phyloP scores from a whole-genome alignment of 2,113 vertebrate genomes.

The Natator depressus region DNA sequence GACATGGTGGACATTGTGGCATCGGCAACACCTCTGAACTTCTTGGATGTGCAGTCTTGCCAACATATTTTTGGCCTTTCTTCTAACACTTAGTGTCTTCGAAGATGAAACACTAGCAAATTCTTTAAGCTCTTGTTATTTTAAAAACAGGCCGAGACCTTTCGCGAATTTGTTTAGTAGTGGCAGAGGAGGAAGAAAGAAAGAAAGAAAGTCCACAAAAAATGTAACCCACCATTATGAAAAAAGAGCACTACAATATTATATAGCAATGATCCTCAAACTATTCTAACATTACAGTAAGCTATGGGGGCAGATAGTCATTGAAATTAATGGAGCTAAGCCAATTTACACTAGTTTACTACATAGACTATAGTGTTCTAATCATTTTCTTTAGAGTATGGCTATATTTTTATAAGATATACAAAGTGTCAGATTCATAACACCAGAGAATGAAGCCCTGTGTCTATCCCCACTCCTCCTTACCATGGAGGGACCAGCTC shows the following conservation, averaged over 20 bases:
- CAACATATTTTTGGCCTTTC: constrained; percentile 71
- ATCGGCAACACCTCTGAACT: constrained; percentile 77
- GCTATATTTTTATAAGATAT: neutral
- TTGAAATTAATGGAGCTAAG: neutral
- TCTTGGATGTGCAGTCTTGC: constrained; percentile 48
- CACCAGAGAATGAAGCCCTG: too few species aligned
- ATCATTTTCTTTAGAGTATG: neutral
- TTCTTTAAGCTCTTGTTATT: constrained; percentile 81
- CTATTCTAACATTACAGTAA: neutral
- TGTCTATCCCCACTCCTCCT: too few species aligned
- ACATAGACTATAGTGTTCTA: neutral
- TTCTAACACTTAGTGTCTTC: constrained; percentile 65
- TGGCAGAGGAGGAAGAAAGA: constrained; percentile 78
- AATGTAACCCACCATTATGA: constrained; percentile 34
- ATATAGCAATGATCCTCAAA: constrained; percentile 20
- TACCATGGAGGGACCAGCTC: too few species aligned
- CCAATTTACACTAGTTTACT: neutral
- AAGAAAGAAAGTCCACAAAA: too few species aligned
- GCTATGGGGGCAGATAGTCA: neutral
- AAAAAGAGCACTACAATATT: constrained; percentile 37
- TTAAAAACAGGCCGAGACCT: constrained; percentile 80
- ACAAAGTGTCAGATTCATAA: too few species aligned
- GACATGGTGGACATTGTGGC: constrained; percentile 51
- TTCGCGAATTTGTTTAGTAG: constrained; percentile 79
- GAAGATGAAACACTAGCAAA: constrained; percentile 75